Base-by-base conservation (phyloP, 1,140 invertebrate species). In the Drosophila dunni region DNA sequence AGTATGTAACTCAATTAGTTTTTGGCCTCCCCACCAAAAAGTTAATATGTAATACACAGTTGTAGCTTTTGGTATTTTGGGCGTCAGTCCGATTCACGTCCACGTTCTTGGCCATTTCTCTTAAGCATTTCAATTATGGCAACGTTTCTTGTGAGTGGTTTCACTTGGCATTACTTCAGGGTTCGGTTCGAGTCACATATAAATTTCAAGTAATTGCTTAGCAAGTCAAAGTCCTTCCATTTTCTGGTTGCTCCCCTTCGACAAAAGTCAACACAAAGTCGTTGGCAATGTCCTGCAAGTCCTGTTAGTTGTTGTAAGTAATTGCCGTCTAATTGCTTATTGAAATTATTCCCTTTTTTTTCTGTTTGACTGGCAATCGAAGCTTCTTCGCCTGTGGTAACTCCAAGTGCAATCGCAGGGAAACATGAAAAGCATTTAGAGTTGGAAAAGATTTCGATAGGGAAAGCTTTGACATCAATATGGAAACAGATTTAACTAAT, bases 1-100 rank as follows among this genome's bases (percentile, higher is more conserved):
- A 89, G 83, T 81, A 89, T 89, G 85, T 89, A 89, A 89, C 84
- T 89, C 84, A 89, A 89, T 89, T 89, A 89, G 84, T 81, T 89
- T 90, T 82, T 81, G 69, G 68, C 72, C 57, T 70, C 74, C 64
- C 66, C n/a, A 40, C 66, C n/a, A 67, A 51, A 79, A 77, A 78
- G 36, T 74, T 84, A 51, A 78, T 80, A 44, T 83, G 81, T 83
- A 83, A 57, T 67, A 83, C 81, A 80, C 53, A 79, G 79, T 78
- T 78, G 79, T 74, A 66, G 75, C 57, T 77, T 24, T 71, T 60
- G 61, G 42, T 69, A 29, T 29, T 29, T 29, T 53, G 79, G 78
- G 78, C 78, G 71, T 67, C 60, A 81, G 46, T 73, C 48, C 53
- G 20, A 64, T 64, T 34, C 66, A 74, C 79, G 68, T 64, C 42